These are phyloP conservation scores for Dromiciops gliroides DNA, from an alignment of 2,113 vertebrate genomes.

Conservation along the genomic window DNA sequence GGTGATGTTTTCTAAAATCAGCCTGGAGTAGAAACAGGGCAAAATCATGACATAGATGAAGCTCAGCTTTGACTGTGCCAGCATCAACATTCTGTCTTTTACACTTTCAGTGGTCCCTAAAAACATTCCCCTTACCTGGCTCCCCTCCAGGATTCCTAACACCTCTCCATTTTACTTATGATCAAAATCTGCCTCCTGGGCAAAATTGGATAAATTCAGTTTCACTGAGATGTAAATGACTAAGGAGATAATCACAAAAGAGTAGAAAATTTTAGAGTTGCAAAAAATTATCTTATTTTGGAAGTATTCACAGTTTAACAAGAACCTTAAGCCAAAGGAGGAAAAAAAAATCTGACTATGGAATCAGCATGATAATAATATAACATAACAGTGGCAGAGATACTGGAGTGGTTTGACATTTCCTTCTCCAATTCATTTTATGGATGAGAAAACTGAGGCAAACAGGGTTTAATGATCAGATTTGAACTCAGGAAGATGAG, in stretches of 20 bases:
- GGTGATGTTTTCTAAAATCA: not conserved
- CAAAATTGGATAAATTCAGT: not conserved
- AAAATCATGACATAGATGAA: not conserved
- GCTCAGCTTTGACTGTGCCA: not conserved
- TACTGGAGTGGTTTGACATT: not conserved
- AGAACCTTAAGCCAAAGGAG: not conserved
- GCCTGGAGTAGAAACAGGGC: not conserved
- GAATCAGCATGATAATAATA: too few species aligned
- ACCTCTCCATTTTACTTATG: not conserved
- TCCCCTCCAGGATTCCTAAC: not conserved
- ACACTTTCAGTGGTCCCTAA: not conserved
- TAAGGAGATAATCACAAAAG: not conserved
- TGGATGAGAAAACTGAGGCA: not conserved
- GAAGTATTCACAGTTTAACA: not conserved
- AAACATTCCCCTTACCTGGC: not conserved
- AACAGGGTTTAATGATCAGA: not conserved
- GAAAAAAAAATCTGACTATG: not conserved
- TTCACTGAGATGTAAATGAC: not conserved
- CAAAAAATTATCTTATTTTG: not conserved
- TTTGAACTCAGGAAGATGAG: not conserved
- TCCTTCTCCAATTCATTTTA: not conserved
- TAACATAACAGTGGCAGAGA: not conserved
- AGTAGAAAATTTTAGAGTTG: not conserved
- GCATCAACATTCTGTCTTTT: not conserved
- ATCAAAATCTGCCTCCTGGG: not conserved